Base-by-base conservation (phyloP, 2,888 invertebrate species). In the Drosophila antonietae region DNA sequence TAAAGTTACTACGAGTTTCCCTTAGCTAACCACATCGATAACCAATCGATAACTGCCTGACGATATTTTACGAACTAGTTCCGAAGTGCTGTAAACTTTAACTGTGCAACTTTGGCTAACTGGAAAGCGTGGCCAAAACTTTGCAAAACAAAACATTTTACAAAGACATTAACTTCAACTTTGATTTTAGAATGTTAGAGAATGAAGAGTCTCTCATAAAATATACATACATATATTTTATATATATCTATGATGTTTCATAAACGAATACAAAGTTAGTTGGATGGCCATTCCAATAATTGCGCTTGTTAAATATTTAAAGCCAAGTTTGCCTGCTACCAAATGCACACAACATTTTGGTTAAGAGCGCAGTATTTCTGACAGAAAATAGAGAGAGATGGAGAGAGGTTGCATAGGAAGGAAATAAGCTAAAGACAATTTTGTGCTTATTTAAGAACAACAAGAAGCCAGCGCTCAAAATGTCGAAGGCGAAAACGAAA, bases 301-400 rank as follows among this genome's bases (percentile, higher is more conserved):
- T 79, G 87, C 33, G 67, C 81, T 81, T 70, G 70, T 85, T 83
- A 86, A 85, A 83, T 83, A 85, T 85, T 68, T 77, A 79, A 71
- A 70, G 69, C 66, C 62, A 75, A 78, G 68, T 79, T 79, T 65
- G 43, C 12, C 66, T 67, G 47, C 58, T 71, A n/a, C 71, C 64
- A 75, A 84, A 82, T 80, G 67, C 77, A 77, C 76, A 76, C 73
- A 73, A 62, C 65, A 75, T 75, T 78, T 75, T 68, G 52, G 56
- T 56, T n/a, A 41, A 58, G 53, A 53, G 53, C 35, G n/a, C 9
- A 39, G n/a, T 2, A 53, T 57, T 49, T 15, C 43, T 37, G 60
- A 2, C 47, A 53, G 9, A 46, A 8, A 31, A 39, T 5, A 49
- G 33, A 14, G 3, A 35, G 1, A 12, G 6, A 43, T 39, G 33